These are phyloP conservation scores for Amphiura filiformis DNA, from an alignment of 35 echinoderm and acorn worm species.

Conservation along the genomic window DNA sequence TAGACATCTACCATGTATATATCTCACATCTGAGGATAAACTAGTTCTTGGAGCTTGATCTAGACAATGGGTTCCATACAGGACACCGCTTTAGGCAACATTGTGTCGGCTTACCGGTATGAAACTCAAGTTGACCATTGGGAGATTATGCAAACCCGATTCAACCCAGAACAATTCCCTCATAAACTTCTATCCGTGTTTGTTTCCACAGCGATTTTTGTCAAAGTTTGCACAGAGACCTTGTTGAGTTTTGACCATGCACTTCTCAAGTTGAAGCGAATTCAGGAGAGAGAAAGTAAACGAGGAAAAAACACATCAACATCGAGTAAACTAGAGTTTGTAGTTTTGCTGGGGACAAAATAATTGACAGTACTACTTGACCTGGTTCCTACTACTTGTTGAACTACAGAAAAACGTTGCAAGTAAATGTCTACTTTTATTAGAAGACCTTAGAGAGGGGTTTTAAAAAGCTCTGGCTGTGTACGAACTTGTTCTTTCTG, in stretches of 20 bases:
- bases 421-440: conserved; percentile 9
- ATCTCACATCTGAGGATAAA: neutral
- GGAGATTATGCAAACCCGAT: neutral
- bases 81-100: neutral
- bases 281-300: neutral
- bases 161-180: neutral
- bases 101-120: neutral
- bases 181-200: neutral
- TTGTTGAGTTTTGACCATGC: neutral
- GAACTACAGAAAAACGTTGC: neutral
- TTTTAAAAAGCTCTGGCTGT: neutral
- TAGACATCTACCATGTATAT: neutral
- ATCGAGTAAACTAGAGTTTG: neutral
- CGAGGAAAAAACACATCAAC: too few relatives aligned
- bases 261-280: neutral
- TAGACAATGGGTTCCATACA: neutral
- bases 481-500: neutral
- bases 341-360: neutral
- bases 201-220: neutral
- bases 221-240: neutral
- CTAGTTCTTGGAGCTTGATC: too few relatives aligned
- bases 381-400: neutral
- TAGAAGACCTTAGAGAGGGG: neutral
- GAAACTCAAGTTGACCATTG: neutral
- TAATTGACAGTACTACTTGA: neutral